Base-by-base conservation (phyloP, 1,140 invertebrate genomes). In the Atta cephalotes region DNA sequence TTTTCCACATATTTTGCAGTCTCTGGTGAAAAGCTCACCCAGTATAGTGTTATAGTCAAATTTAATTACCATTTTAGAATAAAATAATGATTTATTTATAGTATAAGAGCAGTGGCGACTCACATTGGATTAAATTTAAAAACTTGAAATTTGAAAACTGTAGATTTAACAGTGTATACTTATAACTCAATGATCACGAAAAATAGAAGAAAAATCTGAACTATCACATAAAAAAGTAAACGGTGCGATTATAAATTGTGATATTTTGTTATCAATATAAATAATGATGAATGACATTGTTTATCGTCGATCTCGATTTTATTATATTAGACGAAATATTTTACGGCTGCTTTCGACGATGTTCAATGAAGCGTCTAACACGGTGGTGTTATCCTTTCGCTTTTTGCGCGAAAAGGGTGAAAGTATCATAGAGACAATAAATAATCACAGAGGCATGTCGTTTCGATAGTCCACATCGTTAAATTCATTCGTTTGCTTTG, bases 331-430 rank as follows among this genome's bases (percentile, higher is more conserved):
- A 28, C 7, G 31, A 56, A 1, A 35, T 49, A 16, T 58, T 71
- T 14, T 51, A 25, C n/a, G 16, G 78, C 25, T 68, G 10, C 45
- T 81, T 28, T n/a, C 49, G 28, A 6, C n/a, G 39, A 10, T 25
- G 70, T 35, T 76, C 28, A 51, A 63, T 76, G 25, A 14, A 49
- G 39, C 35, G 53, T 60, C 14, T 56, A 39, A 68, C 53, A 18
- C 14, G 53, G 3, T 18, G 49, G 28, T 31, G 25, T 28, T 31
- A 62, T 84, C 80, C 80, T 74, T 74, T 74, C 80, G 80, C 56
- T 84, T 58, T 82, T 82, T 51, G 18, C 45, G 53, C 80, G 70
- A 39, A 35, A 35, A 84, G 80, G 80, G 70, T 84, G 80, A 84
- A 84, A 84, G 80, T 63, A 51, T 16, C 25, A 31, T 31, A 49